Evolutionary conservation across 2,888 invertebrate genomes (phyloP).

Genomic region (Cataglyphis livida): DNA sequence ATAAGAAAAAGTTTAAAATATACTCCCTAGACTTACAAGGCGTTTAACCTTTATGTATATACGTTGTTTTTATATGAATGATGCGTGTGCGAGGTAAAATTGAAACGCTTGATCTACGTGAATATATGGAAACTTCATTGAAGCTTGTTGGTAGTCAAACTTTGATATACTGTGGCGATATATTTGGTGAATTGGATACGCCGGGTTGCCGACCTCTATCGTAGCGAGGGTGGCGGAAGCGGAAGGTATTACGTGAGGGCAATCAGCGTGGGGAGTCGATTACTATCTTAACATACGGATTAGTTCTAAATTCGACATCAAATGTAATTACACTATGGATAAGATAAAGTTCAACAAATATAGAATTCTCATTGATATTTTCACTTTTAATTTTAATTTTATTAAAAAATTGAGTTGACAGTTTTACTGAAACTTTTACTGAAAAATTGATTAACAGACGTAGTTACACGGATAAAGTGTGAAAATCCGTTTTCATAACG

Average conservation of each 20-base stretch:
- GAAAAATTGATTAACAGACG: background rate
- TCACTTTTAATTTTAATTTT: background rate
- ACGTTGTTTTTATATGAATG: constrained; percentile 17
- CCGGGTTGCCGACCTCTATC: constrained; percentile 36
- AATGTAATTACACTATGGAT: constrained; percentile 35
- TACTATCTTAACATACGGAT: constrained; percentile 36
- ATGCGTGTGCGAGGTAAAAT: constrained; percentile 18
- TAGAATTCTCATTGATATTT: background rate
- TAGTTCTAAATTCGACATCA: constrained; percentile 42
- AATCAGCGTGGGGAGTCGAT: constrained; percentile 44
- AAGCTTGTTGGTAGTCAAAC: constrained; percentile 34
- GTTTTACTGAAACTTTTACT: background rate
- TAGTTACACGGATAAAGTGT: background rate
- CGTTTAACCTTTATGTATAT: background rate
- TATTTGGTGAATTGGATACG: constrained; percentile 47
- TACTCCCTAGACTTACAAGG: background rate
- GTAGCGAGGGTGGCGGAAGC: constrained; percentile 25
- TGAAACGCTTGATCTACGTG: constrained; percentile 34
- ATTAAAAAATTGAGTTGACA: background rate
- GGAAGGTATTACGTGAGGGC: constrained; percentile 49
- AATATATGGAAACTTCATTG: constrained; percentile 44
- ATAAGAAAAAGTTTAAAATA: constrained; percentile 11
- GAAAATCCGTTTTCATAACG: background rate
- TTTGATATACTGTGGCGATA: constrained; percentile 42
- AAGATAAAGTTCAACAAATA: background rate